A percentile compares a stretch with the other conserved stretches of the same genome.
Evolutionary conservation across 2,113 vertebrate genomes (phyloP).

Genomic region (Deroptyus accipitrinus): DNA sequence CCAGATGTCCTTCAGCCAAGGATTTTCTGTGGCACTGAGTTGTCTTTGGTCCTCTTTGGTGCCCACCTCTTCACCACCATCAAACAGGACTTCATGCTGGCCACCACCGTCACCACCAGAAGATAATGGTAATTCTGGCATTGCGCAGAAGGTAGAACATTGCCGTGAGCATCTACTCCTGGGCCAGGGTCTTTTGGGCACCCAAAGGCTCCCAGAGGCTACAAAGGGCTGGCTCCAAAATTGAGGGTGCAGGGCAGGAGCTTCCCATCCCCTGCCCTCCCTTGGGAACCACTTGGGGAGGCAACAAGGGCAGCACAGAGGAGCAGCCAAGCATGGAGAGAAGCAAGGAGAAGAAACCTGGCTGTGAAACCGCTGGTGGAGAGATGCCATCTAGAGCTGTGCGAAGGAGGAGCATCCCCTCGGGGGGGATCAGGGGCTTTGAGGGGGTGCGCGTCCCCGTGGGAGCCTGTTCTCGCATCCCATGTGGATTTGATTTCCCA

Average conservation of each 20-base stretch:
- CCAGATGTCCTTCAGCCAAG: not conserved
- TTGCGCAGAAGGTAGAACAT: not conserved
- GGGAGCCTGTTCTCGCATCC: not conserved
- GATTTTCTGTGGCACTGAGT: not conserved
- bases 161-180: not conserved
- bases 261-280: accelerated
- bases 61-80: not conserved
- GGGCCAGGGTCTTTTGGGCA: not conserved
- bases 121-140: not conserved
- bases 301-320: not conserved
- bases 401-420: accelerated
- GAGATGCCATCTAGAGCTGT: not conserved
- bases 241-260: not conserved
- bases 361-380: slow-evolving; percentile 23
- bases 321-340: not conserved
- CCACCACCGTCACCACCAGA: not conserved
- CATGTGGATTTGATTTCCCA: not conserved
- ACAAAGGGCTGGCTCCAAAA: not conserved
- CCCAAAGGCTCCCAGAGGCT: not conserved
- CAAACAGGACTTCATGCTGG: not conserved
- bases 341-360: not conserved
- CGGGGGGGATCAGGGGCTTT: accelerated
- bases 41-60: not conserved
- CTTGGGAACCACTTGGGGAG: not conserved
- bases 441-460: accelerated